phyloP scores from a whole-genome alignment of 2,888 invertebrate genomes.

The Ophioninae sp. region DNA sequence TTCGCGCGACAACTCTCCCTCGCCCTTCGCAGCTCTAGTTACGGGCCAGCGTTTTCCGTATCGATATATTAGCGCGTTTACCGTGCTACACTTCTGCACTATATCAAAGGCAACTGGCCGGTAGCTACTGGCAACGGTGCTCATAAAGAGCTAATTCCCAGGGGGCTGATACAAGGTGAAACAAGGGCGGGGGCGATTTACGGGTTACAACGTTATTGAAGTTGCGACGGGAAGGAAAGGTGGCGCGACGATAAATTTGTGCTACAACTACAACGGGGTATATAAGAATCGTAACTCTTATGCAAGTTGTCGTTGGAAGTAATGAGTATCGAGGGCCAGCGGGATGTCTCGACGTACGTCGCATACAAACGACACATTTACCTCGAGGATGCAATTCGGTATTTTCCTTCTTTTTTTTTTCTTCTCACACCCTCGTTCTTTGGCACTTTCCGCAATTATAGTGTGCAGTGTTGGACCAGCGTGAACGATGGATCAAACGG shows the following conservation, averaged over 20 bases:
- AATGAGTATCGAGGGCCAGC: slow-evolving; percentile 21
- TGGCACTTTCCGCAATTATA: slow-evolving; percentile 49
- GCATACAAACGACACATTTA: slow-evolving; percentile 15
- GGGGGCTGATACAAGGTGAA: slow-evolving; percentile 30
- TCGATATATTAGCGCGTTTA: slow-evolving; percentile 69
- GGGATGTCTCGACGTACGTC: slow-evolving; percentile 25
- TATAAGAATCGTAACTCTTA: slow-evolving; percentile 39
- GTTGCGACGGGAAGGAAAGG: not conserved
- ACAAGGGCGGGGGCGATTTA: slow-evolving; percentile 43
- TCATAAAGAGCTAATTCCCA: slow-evolving; percentile 57
- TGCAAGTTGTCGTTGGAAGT: slow-evolving; percentile 21
- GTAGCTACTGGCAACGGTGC: slow-evolving; percentile 55
- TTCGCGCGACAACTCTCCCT: slow-evolving; percentile 40
- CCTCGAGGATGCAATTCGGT: slow-evolving; percentile 39
- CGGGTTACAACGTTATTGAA: slow-evolving; percentile 45
- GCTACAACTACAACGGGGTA: slow-evolving; percentile 11
- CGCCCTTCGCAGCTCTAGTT: slow-evolving; percentile 25
- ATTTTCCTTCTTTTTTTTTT: slow-evolving; percentile 5
- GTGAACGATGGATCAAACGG: slow-evolving; percentile 45
- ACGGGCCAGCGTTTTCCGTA: slow-evolving; percentile 70
- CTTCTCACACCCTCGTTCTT: not conserved
- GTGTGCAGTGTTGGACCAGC: slow-evolving; percentile 24
- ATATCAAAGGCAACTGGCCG: slow-evolving; percentile 55
- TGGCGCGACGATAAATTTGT: slow-evolving; percentile 30
- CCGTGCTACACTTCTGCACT: slow-evolving; percentile 46